phyloP scores from a whole-genome alignment of 2,113 vertebrate species.

The Aspidoscelis tigris region DNA sequence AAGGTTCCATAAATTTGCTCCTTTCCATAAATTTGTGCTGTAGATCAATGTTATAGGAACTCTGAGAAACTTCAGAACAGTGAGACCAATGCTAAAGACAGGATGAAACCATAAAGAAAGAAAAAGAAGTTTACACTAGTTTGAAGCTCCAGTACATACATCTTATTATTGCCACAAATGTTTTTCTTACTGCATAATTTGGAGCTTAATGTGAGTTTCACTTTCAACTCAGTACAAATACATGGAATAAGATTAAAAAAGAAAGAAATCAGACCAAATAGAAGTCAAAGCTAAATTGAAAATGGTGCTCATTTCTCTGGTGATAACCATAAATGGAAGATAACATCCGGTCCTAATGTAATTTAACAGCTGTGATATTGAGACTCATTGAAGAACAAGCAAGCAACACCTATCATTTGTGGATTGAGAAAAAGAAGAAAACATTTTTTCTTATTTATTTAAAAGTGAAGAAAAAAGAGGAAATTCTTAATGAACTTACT shows the following conservation, averaged over 20 bases:
- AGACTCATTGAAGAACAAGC: too few relatives aligned
- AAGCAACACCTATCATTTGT: too few relatives aligned
- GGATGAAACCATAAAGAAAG: neutral
- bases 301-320: neutral
- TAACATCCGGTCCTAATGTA: too few relatives aligned
- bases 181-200: neutral
- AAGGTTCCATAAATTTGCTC: neutral
- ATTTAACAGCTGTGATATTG: too few relatives aligned
- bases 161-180: neutral
- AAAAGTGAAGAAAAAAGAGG: too few relatives aligned
- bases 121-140: neutral
- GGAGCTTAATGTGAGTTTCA: slow-evolving; percentile 8
- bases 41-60: neutral
- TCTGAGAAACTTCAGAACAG: neutral
- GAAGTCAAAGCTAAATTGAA: neutral
- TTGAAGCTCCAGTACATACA: slow-evolving; percentile 1
- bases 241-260: neutral
- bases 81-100: neutral
- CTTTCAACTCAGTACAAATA: slow-evolving; percentile 6
- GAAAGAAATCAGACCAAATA: neutral
- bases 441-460: too few relatives aligned
- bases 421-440: too few relatives aligned
- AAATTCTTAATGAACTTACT: too few relatives aligned
- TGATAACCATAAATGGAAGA: too few relatives aligned
- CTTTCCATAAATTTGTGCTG: neutral